phyloP scores from a whole-genome alignment of 2,113 vertebrate species.

The human (Homo sapiens) region DNA sequence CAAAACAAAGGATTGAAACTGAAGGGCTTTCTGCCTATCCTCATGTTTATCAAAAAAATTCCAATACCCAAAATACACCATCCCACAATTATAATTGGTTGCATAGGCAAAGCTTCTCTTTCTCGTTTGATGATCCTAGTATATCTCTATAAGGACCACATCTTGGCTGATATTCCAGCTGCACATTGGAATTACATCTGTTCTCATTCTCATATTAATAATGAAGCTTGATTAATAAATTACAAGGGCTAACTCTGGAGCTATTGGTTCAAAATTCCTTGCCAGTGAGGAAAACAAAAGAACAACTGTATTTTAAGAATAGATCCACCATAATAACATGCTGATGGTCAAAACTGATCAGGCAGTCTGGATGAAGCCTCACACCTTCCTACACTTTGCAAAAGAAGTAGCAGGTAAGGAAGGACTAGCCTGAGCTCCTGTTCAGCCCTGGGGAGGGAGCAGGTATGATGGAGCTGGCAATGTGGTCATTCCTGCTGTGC shows the following conservation, averaged over 20 bases:
- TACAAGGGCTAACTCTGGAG: not conserved
- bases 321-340: not conserved
- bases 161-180: not conserved
- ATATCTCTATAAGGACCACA: not conserved
- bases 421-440: no score
- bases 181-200: not conserved
- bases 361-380: not conserved
- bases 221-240: not conserved
- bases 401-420: not conserved
- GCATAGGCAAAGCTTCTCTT: not conserved
- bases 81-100: not conserved
- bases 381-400: not conserved
- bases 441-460: not conserved
- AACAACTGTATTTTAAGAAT: not conserved
- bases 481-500: not conserved
- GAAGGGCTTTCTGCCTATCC: not conserved
- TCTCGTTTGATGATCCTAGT: not conserved
- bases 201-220: not conserved
- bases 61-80: not conserved
- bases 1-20: not conserved
- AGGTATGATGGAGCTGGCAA: conserved; percentile 4
- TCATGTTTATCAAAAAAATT: not conserved
- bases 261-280: not conserved
- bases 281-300: not conserved
- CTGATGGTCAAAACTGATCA: not conserved